Percentiles rank a stretch among this genome's conserved stretches.
Evolutionary conservation across 2,888 invertebrate species (phyloP).

Genomic region (Trypoxylon attenuatum): DNA sequence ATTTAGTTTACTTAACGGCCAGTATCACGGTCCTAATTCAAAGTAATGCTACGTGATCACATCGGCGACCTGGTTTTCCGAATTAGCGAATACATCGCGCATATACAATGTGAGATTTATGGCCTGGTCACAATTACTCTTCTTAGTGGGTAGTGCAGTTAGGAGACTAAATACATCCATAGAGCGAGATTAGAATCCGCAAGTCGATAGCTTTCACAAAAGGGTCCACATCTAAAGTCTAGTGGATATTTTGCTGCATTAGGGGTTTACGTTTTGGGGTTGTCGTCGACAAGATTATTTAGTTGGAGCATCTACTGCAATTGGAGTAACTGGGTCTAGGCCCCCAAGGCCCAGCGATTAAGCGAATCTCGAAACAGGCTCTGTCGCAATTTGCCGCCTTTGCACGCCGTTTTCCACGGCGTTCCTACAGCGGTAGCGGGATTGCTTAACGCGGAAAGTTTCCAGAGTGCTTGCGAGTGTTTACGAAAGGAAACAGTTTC

Average conservation of each 20-base stretch:
- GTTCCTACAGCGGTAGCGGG: slow-evolving; percentile 45
- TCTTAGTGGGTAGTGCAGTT: too few species aligned
- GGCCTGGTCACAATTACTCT: too few species aligned
- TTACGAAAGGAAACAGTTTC: slow-evolving; percentile 60
- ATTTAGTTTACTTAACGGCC: too few species aligned
- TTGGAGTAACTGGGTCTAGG: slow-evolving; percentile 67
- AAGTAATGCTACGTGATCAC: too few species aligned
- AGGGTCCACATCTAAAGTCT: neutral
- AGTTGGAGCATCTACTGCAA: slow-evolving; percentile 50
- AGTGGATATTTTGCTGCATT: neutral
- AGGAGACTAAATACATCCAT: too few species aligned
- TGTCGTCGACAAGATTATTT: slow-evolving; percentile 30
- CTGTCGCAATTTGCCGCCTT: slow-evolving; percentile 65
- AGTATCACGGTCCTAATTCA: too few species aligned
- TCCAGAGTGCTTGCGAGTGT: slow-evolving; percentile 60
- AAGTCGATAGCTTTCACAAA: too few species aligned
- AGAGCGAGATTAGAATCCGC: too few species aligned
- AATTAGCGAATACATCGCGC: too few species aligned
- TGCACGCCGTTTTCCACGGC: slow-evolving; percentile 55
- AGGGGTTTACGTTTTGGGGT: neutral
- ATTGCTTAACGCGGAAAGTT: slow-evolving; percentile 62
- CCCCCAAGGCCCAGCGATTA: slow-evolving; percentile 69
- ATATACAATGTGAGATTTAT: too few species aligned
- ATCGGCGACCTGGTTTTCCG: too few species aligned
- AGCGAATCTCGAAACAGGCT: slow-evolving; percentile 69